A percentile compares a stretch with the other conserved stretches of the same genome.
phyloP scores from a whole-genome alignment of 2,113 vertebrate genomes.

The Ceratotherium simum region DNA sequence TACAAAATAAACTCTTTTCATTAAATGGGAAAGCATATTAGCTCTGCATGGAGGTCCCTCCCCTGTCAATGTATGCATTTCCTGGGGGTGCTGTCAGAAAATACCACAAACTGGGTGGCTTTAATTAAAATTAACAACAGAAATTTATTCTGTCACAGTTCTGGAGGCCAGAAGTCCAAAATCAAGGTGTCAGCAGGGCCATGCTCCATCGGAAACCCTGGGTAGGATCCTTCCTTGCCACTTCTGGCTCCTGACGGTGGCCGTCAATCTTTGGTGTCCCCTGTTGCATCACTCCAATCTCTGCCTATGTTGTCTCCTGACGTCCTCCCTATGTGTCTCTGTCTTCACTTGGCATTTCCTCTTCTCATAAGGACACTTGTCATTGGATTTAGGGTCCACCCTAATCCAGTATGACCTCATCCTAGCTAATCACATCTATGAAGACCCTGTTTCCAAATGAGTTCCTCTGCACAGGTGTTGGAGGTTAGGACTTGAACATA shows the following conservation, averaged over 20 bases:
- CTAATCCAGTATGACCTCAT: neutral
- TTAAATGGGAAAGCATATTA: fast-evolving
- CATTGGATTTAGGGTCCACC: neutral
- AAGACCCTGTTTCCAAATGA: neutral
- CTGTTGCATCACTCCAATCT: fast-evolving
- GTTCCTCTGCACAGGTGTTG: neutral
- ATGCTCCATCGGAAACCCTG: neutral
- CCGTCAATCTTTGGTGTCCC: neutral
- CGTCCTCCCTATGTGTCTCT: neutral
- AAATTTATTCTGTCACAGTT: neutral
- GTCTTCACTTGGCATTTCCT: neutral
- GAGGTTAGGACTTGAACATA: neutral
- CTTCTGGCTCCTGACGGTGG: neutral
- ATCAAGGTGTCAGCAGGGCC: neutral
- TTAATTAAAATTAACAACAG: neutral
- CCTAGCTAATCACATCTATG: neutral
- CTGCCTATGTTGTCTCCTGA: neutral
- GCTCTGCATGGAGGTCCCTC: too few species aligned
- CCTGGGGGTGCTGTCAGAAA: neutral
- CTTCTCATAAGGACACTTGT: neutral
- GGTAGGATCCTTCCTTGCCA: neutral
- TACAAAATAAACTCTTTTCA: neutral
- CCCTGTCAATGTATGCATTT: fast-evolving
- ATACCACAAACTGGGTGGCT: too few species aligned
- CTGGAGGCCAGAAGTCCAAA: neutral